Evolutionary conservation across 2,113 vertebrate genomes (phyloP), one percentile per base, ranked within the genome.

Genomic region (Merops nubicus): DNA sequence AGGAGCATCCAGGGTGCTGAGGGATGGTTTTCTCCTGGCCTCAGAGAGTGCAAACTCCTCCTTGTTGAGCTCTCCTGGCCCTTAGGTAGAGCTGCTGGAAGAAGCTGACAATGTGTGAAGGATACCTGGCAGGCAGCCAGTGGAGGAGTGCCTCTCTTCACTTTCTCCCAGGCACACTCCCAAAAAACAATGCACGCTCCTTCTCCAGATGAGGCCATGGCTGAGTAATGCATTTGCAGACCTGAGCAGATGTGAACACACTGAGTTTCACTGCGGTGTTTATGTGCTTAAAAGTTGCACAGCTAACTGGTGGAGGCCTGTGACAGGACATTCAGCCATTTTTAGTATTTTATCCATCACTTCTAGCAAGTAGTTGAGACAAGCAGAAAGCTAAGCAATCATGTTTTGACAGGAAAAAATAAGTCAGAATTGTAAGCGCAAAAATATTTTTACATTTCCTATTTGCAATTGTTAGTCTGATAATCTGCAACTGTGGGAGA

Each of bases 171-270:
- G 80, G 45, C 25, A 25, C 48, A 33, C 47, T 43, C 72, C 50
- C 6, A 1, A 3, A 54, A 40, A 23, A 12, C 4, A 8, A 3
- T 0, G 3, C 20, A 20, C 33, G 50, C 68, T 28, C 3, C 54
- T 85, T 21, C 69, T 82, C 6, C 10, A 4, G 45, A 9, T 15
- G 54, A 77, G 53, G 29, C 76, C 26, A 4, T 21, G 64, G 15
- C 47, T 60, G 2, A 13, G 36, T 26, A 2, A 20, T 21, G 54
- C 29, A 1, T 64, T 42, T 16, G 1, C 13, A 53, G 45, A 26
- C 48, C 36, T 50, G 60, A 59, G 43, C 74, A 56, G 53, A 29
- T 38, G 56, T 9, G 50, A 38, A 40, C 22, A 34, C 8, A 12
- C 33, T 0, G 19, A 26, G 18, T 9, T 73, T 65, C 22, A 5